Base-by-base conservation (phyloP, 2,113 vertebrate species). In the Charina bottae region DNA sequence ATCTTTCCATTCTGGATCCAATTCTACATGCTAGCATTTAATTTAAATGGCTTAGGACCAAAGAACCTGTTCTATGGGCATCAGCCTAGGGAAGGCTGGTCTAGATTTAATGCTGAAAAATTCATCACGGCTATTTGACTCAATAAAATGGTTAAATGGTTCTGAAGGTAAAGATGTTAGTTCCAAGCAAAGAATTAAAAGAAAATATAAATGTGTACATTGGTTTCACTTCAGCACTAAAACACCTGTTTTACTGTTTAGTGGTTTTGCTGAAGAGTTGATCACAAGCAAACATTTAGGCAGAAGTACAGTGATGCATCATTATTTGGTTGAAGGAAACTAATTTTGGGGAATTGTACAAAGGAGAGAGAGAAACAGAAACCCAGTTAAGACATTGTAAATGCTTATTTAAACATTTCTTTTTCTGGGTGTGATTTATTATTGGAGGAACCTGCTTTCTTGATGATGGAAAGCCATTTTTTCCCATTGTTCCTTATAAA, bases 181-280 rank as follows among this genome's bases (percentile, higher is more conserved):
- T 96, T 92, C 55, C 60, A 94, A 53, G 59, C 93, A 95, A 92
- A 92, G 93, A 92, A 92, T 10, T 85, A 68, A 94, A 96, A 93
- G 46, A 62, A 91, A 95, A 90, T 93, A 92, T 86, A 93, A 94
- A 89, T 92, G 83, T 93, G n/a, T 89, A 90, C 49, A 56, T 92
- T 85, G 58, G 33, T 83, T 89, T 85, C 56, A 89, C 68, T 90
- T 92, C 28, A 92, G 85, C 33, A 26, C 13, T 87, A 94, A 55
- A 0, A 0, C 58, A 72, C 59, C 33, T 88, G 33, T 15, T 91
- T 28, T 93, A 88, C 11, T 23, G 89, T 68, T 56, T n/a, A 10
- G 15, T 84, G 19, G 0, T 85, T 94, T 93, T 90, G 42, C 55
- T 92, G 37, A 92, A 10, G 17, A 62, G 62, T 78, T 93, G 86